These are phyloP conservation scores for Odocoileus hemionus DNA, from an alignment of 2,113 vertebrate species.

Conservation along the genomic window DNA sequence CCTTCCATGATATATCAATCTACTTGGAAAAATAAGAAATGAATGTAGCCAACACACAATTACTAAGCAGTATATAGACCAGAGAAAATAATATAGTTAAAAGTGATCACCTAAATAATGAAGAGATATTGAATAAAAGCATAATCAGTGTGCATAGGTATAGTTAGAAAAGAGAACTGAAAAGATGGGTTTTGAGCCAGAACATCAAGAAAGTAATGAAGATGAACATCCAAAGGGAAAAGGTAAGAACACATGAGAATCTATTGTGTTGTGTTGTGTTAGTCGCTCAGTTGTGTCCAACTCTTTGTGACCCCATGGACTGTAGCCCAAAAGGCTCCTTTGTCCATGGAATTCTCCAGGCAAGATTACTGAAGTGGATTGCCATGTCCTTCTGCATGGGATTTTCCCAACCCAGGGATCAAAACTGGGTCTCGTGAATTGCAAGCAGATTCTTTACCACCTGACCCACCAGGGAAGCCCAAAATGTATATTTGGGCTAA, in stretches of 20 bases:
- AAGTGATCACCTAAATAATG: not conserved
- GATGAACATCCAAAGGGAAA: not conserved
- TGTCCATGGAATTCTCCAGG: not conserved
- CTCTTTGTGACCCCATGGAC: not conserved
- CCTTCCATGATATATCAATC: not conserved
- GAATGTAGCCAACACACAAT: not conserved
- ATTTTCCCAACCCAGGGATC: not conserved
- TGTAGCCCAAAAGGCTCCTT: not conserved
- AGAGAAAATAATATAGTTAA: not conserved
- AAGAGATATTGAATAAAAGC: not conserved
- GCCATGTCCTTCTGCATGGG: not conserved
- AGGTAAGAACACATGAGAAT: not conserved
- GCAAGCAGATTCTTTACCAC: not conserved
- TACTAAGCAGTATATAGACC: not conserved
- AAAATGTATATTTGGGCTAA: not conserved
- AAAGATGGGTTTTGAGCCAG: not conserved
- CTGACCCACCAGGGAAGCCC: not conserved
- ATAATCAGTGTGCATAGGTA: not conserved
- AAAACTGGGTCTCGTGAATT: not conserved
- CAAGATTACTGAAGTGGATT: not conserved
- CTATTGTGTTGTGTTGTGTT: not conserved
- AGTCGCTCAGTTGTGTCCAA: accelerated
- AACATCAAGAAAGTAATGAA: not conserved
- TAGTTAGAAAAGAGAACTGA: not conserved
- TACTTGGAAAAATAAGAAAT: not conserved